Evolutionary conservation across 1,140 invertebrate genomes (phyloP).

Genomic region (Sinonovacula constricta): DNA sequence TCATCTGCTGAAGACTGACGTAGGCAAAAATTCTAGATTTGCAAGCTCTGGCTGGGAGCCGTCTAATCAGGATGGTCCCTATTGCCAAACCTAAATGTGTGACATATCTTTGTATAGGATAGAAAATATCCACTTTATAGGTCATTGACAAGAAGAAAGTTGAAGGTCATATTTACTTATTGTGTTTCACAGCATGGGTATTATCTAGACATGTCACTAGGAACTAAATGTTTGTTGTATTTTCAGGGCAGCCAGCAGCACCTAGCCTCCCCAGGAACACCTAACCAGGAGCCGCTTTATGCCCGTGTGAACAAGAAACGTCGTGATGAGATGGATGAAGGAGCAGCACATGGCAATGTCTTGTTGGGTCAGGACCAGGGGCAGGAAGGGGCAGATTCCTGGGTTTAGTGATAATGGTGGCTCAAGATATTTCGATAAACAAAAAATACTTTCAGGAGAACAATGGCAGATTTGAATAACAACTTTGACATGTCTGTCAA

Average conservation of each 20-base stretch:
- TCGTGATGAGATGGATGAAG: neutral
- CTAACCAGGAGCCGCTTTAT: constrained; percentile 43
- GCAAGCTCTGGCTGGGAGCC: neutral
- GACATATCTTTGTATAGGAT: too few species aligned
- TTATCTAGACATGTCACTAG: neutral
- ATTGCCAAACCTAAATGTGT: neutral
- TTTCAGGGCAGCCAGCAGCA: constrained; percentile 22
- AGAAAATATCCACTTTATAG: neutral
- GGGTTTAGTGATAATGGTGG: constrained; percentile 23
- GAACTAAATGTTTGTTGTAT: neutral
- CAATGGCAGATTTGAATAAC: neutral
- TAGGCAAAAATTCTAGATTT: too few species aligned
- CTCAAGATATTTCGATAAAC: neutral
- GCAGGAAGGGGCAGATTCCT: constrained; percentile 40
- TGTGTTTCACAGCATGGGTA: neutral
- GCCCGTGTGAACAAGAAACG: constrained; percentile 40
- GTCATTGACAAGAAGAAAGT: neutral
- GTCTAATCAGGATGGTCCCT: neutral
- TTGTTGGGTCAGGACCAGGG: constrained; percentile 26
- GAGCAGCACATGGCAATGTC: neutral
- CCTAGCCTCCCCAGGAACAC: constrained; percentile 1
- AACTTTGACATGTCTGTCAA: neutral
- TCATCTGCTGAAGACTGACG: too few species aligned
- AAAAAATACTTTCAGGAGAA: neutral
- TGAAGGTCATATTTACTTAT: too few species aligned